These are phyloP conservation scores for Amorpha juglandis DNA, from an alignment of 2,888 invertebrate species.

Conservation along the genomic window DNA sequence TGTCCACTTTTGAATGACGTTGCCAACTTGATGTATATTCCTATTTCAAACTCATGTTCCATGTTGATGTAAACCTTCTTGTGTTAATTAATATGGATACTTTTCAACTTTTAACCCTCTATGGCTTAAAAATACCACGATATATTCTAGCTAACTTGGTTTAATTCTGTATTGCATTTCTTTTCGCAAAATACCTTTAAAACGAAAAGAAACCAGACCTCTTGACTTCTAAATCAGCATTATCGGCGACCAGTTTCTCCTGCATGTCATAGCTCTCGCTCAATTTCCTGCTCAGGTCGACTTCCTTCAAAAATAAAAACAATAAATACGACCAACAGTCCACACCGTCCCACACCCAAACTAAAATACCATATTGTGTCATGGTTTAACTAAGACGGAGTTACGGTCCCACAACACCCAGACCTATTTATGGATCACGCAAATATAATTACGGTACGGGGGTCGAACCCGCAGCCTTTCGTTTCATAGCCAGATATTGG, in stretches of 20 bases:
- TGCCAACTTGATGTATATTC: conserved; percentile 33
- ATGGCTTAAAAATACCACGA: background rate
- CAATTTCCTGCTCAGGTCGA: conserved; percentile 82
- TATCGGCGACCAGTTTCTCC: conserved; percentile 87
- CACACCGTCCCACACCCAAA: too few species aligned
- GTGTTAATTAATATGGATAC: background rate
- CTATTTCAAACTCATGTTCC: conserved; percentile 19
- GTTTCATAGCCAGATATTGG: background rate
- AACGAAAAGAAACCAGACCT: conserved; percentile 68
- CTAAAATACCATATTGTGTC: too few species aligned
- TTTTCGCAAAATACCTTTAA: background rate
- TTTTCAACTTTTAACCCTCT: too few species aligned
- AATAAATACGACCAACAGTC: background rate
- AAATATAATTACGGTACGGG: background rate
- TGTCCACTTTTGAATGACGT: conserved; percentile 24
- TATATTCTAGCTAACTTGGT: background rate
- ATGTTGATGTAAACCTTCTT: background rate
- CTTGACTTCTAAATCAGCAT: conserved; percentile 87
- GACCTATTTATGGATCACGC: background rate
- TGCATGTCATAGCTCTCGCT: conserved; percentile 87
- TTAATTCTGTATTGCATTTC: background rate
- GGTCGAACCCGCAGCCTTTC: background rate
- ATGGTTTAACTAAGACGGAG: background rate
- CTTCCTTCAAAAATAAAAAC: conserved; percentile 56
- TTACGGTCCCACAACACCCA: conserved; percentile 28